A percentile compares a stretch with the other conserved stretches of the same genome.
These are phyloP conservation scores for Siderastrea radians DNA, from an alignment of 92 coral and sea anemone species.

Conservation along the genomic window DNA sequence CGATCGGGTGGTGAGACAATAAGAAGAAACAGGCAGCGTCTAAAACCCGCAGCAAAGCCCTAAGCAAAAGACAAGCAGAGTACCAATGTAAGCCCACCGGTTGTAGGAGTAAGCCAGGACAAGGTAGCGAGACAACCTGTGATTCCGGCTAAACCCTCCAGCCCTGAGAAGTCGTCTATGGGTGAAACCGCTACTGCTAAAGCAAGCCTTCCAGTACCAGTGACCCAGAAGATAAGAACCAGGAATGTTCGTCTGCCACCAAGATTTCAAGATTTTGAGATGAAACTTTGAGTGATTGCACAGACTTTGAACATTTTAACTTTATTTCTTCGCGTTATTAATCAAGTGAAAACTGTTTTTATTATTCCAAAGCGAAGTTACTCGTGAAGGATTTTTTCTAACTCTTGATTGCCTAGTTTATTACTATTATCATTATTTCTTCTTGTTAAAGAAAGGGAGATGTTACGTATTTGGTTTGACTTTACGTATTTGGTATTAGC, in stretches of 20 bases:
- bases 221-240: slow-evolving; percentile 19
- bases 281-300: neutral
- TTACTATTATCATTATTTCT: neutral
- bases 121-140: neutral
- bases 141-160: neutral
- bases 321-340: neutral
- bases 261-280: slow-evolving; percentile 19
- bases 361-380: neutral
- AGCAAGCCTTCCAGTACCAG: neutral
- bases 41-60: slow-evolving; percentile 13
- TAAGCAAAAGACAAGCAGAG: neutral
- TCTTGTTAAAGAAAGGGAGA: slow-evolving; percentile 1
- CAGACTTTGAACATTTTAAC: slow-evolving; percentile 10
- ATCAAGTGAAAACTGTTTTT: neutral
- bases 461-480: slow-evolving; percentile 22
- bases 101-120: neutral
- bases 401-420: neutral
- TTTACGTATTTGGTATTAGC: neutral
- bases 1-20: slow-evolving; percentile 19
- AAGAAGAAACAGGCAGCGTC: slow-evolving; percentile 3
- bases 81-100: neutral
- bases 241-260: slow-evolving; percentile 25
- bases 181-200: neutral
- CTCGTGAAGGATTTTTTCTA: neutral
- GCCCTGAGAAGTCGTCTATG: neutral